Base-by-base conservation (phyloP, 2,797 vertebrate genomes). In the Lindbergichthys nudifrons region DNA sequence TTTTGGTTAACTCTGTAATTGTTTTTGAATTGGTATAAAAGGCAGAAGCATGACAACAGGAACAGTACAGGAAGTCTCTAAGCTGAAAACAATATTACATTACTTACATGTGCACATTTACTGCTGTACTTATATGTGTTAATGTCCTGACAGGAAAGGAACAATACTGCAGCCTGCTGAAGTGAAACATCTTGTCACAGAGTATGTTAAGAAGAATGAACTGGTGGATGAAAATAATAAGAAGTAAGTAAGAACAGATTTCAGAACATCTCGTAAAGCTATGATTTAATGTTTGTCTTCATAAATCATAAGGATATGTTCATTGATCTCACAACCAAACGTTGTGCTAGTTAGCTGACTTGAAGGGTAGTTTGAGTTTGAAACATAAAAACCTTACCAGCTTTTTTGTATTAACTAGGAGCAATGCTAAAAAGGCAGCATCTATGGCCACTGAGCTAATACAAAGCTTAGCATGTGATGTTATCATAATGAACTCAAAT, bases 181-280 rank as follows among this genome's bases (percentile, higher is more conserved):
- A 75, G 96, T 98, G 79, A 95, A 97, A 87, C 93, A 75, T 10
- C 81, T 96, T 47, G 64, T 99, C 88, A 95, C 96, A 26, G 94
- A 95, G 65, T 99, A 97, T 0, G 96, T 97, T 75, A 99, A 98
- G 93, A 94, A 61, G 26, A 98, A 98, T 0, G 95, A 97, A 58
- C 77, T 99, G 65, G 96, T 99, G 62, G 93, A 98, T 88, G 92
- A 94, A 75, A 90, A 89, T 65, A 98, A 99, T 88, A 97, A 97
- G 77, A 98, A 98, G 98, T 99, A 88, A 96, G 96, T 68, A 41
- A 8, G 41, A 16, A 48, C 32, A 46, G 2, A n/a, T 26, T 30
- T 5, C 39, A 46, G 4, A 53, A 13, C 4, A 26, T n/a, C 16
- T 30, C 30, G 43, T 66, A 39, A 57, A 5, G n/a, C n/a, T n/a